Evolutionary conservation across 2,113 vertebrate genomes (phyloP), one percentile per base, ranked within the genome.

Genomic region (Dermatemys mawii): DNA sequence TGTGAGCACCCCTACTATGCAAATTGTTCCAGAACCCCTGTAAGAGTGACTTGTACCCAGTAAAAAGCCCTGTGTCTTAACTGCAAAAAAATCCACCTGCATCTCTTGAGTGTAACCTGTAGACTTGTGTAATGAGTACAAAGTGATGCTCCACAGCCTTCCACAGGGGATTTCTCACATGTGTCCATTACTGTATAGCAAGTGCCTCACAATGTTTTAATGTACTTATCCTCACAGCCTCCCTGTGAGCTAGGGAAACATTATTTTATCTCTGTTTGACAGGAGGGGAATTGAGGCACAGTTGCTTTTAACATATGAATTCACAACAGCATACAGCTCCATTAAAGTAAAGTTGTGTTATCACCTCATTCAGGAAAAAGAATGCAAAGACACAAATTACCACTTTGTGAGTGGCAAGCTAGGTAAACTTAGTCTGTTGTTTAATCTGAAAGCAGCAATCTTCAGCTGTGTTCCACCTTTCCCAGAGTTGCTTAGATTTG

Each of bases 401-500:
- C 85, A 1, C 88, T 92, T 38, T 44, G 70, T 60, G 49, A 70
- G 70, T 60, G 49, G 60, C 48, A 63, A 84, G 44, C 1, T 0
- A 89, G 88, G 86, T 41, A 78, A 96, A 82, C 16, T 89, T 11
- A 88, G 90, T 91, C 94, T 96, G 70, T 16, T 35, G 14, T 73
- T 96, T 95, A 88, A 81, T 46, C 81, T 53, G 90, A 96, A 90
- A 81, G 88, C 57, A 76, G 60, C 6, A 32, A 90, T 54, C 92
- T 94, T 93, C 85, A 93, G 90, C 70, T 96, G 95, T 82, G 91
- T 95, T 93, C 94, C 91, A 92, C 87, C 92, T 94, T 94, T 90
- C 2, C 1, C 89, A 90, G 91, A 84, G 83, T 96, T 88, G 82
- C 12, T 32, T 63, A 90, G 84, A 94, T 84, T 78, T 94, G 91